Percentiles rank a stretch among this genome's conserved stretches.
Conservation (phyloP, 2,797 vertebrate species). For the Nannoperca obscura region DNA sequence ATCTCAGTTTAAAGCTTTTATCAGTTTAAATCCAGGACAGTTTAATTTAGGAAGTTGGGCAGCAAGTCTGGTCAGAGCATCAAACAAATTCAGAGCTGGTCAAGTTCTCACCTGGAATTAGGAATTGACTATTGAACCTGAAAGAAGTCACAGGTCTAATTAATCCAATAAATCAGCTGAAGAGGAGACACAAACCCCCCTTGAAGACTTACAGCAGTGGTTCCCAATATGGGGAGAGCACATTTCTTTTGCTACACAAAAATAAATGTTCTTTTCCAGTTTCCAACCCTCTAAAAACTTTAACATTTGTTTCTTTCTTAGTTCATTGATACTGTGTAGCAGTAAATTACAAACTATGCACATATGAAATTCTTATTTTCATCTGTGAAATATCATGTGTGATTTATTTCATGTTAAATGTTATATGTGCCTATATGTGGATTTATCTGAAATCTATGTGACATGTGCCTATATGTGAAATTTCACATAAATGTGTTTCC, state of each 20-base stretch:
- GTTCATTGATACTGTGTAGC: neutral
- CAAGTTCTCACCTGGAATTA: slow-evolving; percentile 18
- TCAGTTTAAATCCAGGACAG: slow-evolving; percentile 13
- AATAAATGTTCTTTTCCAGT: neutral
- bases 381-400: neutral
- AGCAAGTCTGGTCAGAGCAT: slow-evolving; percentile 1
- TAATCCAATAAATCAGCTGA: slow-evolving; percentile 23
- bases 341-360: neutral
- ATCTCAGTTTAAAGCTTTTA: slow-evolving; percentile 17
- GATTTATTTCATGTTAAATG: neutral
- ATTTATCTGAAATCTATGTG: neutral
- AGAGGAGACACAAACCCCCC: slow-evolving; percentile 1
- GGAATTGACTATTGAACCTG: slow-evolving; percentile 38
- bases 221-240: neutral
- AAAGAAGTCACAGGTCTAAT: slow-evolving; percentile 29
- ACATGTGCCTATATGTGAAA: neutral
- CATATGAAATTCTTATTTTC: neutral
- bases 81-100: slow-evolving; percentile 16
- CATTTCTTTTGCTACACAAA: neutral
- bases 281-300: neutral
- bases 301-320: neutral
- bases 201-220: neutral
- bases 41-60: slow-evolving; percentile 32
- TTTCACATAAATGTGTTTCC: neutral
- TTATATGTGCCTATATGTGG: neutral